Evolutionary conservation across 1,140 invertebrate genomes (phyloP).

Genomic region (Trichonephila clavata): DNA sequence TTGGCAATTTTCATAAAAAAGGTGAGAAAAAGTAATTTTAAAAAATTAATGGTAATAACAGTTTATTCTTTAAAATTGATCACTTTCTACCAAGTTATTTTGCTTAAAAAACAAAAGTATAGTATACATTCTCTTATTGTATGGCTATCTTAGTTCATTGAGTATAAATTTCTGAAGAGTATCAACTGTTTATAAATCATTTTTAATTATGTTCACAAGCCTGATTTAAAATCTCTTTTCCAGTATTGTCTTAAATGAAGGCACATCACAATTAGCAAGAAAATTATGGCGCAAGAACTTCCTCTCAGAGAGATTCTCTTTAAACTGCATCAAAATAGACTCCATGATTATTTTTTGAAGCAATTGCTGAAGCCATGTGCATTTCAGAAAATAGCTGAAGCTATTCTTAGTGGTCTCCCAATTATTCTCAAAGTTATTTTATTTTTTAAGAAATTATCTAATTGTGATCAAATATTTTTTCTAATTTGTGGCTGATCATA

Average conservation of each 20-base stretch:
- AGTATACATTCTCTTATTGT: no score
- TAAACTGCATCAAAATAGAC: background rate
- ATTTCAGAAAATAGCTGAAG: constrained; percentile 14
- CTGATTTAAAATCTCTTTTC: background rate
- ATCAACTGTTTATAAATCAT: no score
- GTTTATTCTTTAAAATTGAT: no score
- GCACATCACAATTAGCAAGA: constrained; percentile 23
- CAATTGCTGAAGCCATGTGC: background rate
- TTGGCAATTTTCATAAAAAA: no score
- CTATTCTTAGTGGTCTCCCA: background rate
- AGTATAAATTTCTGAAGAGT: no score
- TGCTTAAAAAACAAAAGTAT: no score
- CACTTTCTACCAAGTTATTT: no score
- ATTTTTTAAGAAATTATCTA: background rate
- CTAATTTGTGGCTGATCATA: background rate
- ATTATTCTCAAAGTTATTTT: background rate
- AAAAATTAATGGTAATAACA: no score
- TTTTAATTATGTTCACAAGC: no score
- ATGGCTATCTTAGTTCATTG: no score
- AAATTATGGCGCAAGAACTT: constrained; percentile 5
- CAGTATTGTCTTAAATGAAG: constrained; percentile 28
- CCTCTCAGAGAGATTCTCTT: background rate
- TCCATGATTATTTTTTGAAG: background rate
- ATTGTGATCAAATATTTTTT: background rate
- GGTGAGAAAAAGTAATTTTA: no score